These are phyloP conservation scores for Cettia cetti DNA, from an alignment of 2,113 vertebrate species.

Conservation along the genomic window DNA sequence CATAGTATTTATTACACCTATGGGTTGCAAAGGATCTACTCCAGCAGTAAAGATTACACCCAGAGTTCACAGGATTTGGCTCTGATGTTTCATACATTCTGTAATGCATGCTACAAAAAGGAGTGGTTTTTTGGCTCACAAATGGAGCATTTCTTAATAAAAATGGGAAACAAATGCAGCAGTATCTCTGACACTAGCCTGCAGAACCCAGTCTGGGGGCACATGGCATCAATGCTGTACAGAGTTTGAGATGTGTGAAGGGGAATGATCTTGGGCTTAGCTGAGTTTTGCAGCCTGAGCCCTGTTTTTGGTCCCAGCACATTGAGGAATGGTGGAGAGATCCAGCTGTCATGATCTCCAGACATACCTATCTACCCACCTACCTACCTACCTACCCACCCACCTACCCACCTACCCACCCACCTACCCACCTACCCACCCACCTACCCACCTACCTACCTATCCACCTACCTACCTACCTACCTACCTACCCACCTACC, in stretches of 20 bases:
- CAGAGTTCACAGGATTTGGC: neutral
- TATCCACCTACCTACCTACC: neutral
- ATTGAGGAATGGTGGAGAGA: neutral
- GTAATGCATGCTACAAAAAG: neutral
- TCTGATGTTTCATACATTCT: neutral
- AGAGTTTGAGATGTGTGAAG: neutral
- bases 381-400: neutral
- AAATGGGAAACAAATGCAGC: neutral
- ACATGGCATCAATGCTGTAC: rapidly evolving
- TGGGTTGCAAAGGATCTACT: neutral
- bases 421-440: neutral
- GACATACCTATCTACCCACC: neutral
- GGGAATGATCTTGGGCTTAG: neutral
- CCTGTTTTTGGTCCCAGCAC: neutral
- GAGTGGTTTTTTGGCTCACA: neutral
- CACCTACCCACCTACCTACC: neutral
- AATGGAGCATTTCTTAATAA: neutral
- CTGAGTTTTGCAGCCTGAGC: neutral
- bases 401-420: neutral
- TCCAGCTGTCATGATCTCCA: rapidly evolving
- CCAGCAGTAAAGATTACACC: neutral
- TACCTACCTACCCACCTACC: neutral
- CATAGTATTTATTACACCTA: neutral
- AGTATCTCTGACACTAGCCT: neutral
- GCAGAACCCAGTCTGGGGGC: neutral